Evolutionary conservation across 2,113 vertebrate species (phyloP).

Genomic region (Hippocampus guttulatus): DNA sequence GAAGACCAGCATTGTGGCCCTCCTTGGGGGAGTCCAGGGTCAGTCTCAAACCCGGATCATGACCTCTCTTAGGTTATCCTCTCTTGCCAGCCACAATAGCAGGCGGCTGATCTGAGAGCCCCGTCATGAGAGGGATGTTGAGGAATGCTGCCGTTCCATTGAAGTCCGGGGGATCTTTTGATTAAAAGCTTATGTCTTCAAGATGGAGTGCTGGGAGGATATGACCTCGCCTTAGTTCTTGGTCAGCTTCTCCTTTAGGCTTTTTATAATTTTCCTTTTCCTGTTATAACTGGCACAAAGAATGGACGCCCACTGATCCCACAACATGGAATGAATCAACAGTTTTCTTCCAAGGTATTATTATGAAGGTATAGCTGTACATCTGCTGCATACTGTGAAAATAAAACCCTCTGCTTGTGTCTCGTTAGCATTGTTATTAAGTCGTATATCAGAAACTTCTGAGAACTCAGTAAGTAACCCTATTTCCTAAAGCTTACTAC

Average conservation of each 20-base stretch:
- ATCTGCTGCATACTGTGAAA: not conserved
- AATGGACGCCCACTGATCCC: constrained; percentile 27
- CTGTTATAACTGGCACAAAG: constrained; percentile 31
- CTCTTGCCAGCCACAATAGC: constrained; percentile 19
- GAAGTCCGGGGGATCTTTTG: constrained; percentile 35
- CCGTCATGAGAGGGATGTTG: constrained; percentile 38
- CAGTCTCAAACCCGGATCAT: constrained; percentile 30
- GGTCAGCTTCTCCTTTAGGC: constrained; percentile 39
- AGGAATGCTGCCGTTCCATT: constrained; percentile 50
- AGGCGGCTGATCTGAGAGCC: constrained; percentile 47
- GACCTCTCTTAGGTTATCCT: constrained; percentile 46
- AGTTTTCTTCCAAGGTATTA: not conserved
- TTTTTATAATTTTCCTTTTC: constrained; percentile 38
- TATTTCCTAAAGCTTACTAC: not conserved
- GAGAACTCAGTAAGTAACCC: not conserved
- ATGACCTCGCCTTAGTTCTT: constrained; percentile 31
- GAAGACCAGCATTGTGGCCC: constrained; percentile 61
- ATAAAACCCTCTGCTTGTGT: not conserved
- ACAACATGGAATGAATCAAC: constrained; percentile 14
- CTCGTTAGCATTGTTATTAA: not conserved
- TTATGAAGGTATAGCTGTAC: not conserved
- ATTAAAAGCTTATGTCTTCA: constrained; percentile 44
- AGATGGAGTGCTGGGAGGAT: constrained; percentile 21
- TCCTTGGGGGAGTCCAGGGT: constrained; percentile 39
- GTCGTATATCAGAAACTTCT: not conserved